phyloP scores from a whole-genome alignment of 1,140 invertebrate species.

The Leptopilina clavipes region DNA sequence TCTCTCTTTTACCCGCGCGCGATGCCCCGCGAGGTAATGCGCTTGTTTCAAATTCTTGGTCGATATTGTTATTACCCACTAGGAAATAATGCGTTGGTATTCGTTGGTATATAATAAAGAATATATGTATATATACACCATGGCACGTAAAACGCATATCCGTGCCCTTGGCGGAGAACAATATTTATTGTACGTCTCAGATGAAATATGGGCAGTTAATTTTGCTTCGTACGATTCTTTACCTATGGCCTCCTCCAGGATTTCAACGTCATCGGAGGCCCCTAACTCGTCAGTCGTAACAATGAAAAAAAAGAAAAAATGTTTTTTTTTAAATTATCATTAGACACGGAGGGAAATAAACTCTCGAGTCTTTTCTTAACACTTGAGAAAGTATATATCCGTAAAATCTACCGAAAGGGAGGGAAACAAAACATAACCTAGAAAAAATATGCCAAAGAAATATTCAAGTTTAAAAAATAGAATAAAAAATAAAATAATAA shows the following conservation, averaged over 20 bases:
- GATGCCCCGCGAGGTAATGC: not conserved
- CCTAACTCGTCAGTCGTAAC: not conserved
- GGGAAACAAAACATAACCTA: not conserved
- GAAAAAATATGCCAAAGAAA: too few relatives aligned
- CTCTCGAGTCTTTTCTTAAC: too few relatives aligned
- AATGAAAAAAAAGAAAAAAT: not conserved
- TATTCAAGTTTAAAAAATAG: too few relatives aligned
- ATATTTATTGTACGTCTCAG: constrained; percentile 31
- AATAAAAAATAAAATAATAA: too few relatives aligned
- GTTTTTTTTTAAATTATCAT: not conserved
- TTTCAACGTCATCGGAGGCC: constrained; percentile 2
- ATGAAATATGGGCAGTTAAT: constrained; percentile 32
- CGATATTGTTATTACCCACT: constrained; percentile 22
- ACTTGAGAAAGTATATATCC: too few relatives aligned
- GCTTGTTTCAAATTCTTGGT: constrained; percentile 9
- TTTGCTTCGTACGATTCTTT: constrained; percentile 19
- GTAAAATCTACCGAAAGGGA: too few relatives aligned
- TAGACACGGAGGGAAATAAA: constrained; percentile 5
- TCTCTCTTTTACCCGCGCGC: not conserved
- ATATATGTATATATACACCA: not conserved
- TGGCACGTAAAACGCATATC: constrained; percentile 27
- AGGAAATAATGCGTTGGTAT: constrained; percentile 19
- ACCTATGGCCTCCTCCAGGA: not conserved
- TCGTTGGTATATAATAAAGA: constrained; percentile 1
- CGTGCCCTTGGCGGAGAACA: constrained; percentile 25